Conservation (phyloP, 2,113 vertebrate species). For the Ahaetulla prasina region DNA sequence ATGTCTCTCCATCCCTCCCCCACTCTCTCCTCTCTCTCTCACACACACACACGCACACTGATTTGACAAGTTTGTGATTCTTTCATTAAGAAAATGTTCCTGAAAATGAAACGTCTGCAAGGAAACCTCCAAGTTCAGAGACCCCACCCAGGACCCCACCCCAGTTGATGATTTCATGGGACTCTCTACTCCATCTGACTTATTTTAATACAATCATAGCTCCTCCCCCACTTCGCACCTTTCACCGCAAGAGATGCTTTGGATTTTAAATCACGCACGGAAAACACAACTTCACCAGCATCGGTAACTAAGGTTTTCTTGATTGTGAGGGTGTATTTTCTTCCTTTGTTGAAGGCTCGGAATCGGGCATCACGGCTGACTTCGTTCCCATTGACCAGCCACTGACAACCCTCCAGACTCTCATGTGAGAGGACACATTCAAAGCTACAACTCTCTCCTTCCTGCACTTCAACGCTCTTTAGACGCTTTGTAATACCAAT, state of each 20-base stretch:
- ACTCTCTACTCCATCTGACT: not conserved
- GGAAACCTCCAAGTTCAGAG: not conserved
- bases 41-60: not conserved
- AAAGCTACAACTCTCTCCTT: conserved; percentile 86
- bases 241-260: conserved; percentile 81
- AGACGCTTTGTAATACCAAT: conserved; percentile 92
- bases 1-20: too few species aligned
- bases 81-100: not conserved
- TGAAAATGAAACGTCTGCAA: not conserved
- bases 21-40: too few species aligned
- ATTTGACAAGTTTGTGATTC: not conserved
- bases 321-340: conserved; percentile 83
- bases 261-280: conserved; percentile 77
- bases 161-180: not conserved
- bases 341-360: conserved; percentile 71
- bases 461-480: conserved; percentile 82
- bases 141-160: not conserved
- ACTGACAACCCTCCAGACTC: conserved; percentile 74
- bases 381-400: conserved; percentile 74
- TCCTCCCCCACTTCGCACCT: conserved; percentile 65
- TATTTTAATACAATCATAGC: not conserved
- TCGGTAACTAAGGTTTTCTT: conserved; percentile 68
- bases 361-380: conserved; percentile 72
- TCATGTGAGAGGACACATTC: conserved; percentile 93
- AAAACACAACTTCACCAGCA: conserved; percentile 84